A percentile compares a stretch with the other conserved stretches of the same genome.
phyloP scores from a whole-genome alignment of 2,113 vertebrate genomes.

The Lophotis ruficrista region DNA sequence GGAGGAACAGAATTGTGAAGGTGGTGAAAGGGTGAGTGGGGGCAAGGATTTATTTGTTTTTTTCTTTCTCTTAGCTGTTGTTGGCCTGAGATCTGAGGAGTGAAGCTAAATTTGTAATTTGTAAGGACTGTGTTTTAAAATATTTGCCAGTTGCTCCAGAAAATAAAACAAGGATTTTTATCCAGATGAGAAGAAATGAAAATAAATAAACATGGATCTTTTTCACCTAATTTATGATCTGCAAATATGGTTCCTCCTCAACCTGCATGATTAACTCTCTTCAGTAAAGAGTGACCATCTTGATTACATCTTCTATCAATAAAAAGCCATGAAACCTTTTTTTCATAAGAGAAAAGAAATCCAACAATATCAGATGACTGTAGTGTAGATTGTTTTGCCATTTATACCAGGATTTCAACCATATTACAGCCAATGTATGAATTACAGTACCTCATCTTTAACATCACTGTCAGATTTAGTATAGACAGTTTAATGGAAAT shows the following conservation, averaged over 20 bases:
- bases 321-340: neutral
- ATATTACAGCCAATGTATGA: neutral
- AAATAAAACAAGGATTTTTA: slow-evolving; percentile 47
- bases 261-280: slow-evolving; percentile 4
- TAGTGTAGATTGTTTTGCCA: neutral
- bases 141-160: slow-evolving; percentile 40
- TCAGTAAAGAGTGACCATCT: neutral
- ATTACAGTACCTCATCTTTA: neutral
- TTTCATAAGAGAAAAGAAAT: neutral
- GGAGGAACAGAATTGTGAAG: neutral
- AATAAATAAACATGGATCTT: slow-evolving; percentile 44
- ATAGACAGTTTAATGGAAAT: neutral
- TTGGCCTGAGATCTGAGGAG: slow-evolving; percentile 44
- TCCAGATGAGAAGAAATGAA: slow-evolving; percentile 19
- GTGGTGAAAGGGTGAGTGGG: slow-evolving; percentile 22
- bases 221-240: slow-evolving; percentile 53
- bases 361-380: neutral
- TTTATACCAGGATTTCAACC: neutral
- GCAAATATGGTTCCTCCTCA: slow-evolving; percentile 25
- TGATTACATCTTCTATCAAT: slow-evolving; percentile 29
- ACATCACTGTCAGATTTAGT: neutral
- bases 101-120: slow-evolving; percentile 40
- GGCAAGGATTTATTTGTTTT: slow-evolving; percentile 47
- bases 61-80: slow-evolving; percentile 22
- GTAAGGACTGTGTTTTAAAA: slow-evolving; percentile 8